phyloP scores from a whole-genome alignment of 2,888 invertebrate genomes.

The Nipponacmea schrenckii region DNA sequence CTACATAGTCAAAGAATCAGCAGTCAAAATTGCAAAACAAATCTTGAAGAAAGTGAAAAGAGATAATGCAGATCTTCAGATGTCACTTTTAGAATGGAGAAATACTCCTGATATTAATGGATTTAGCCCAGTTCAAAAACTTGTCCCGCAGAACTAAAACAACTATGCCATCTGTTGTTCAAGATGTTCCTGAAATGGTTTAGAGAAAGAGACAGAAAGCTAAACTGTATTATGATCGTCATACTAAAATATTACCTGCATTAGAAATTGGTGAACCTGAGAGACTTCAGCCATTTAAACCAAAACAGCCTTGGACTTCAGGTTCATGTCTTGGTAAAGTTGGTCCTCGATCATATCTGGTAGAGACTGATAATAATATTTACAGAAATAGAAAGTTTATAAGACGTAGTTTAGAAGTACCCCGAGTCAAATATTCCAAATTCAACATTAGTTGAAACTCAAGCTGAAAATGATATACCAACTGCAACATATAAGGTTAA shows the following conservation, averaged over 20 bases:
- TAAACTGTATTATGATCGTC: background rate
- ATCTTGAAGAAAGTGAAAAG: background rate
- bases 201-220: background rate
- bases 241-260: background rate
- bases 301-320: background rate
- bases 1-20: slow-evolving; percentile 2
- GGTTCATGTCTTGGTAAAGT: background rate
- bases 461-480: too few relatives aligned
- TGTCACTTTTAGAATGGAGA: slow-evolving; percentile 1
- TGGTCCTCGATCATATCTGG: background rate
- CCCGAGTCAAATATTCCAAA: too few relatives aligned
- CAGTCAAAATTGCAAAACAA: slow-evolving; percentile 4
- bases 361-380: background rate
- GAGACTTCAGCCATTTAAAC: background rate
- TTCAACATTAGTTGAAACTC: too few relatives aligned
- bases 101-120: background rate
- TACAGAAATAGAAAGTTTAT: slow-evolving; percentile 1
- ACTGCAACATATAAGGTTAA: too few relatives aligned
- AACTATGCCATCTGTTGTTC: background rate
- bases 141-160: slow-evolving; percentile 6
- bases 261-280: background rate
- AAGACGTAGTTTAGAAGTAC: background rate
- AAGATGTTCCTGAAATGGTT: background rate
- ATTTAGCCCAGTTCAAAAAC: background rate
- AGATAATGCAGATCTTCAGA: background rate